Evolutionary conservation across 2,797 vertebrate genomes (phyloP).

Genomic region (Sebastes oblongus): DNA sequence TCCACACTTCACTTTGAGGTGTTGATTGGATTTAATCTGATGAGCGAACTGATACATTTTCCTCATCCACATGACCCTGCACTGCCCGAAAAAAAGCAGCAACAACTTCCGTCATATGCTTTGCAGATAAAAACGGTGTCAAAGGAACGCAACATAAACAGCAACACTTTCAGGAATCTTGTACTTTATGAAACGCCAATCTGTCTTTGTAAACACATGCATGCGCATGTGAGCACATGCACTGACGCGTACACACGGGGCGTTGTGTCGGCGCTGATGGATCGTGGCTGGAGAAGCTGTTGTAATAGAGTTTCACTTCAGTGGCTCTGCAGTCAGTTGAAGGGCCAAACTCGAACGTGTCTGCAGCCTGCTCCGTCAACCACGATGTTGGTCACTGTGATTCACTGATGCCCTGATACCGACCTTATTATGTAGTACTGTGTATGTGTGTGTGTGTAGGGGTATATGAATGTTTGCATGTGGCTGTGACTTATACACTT

Average conservation of each 20-base stretch:
- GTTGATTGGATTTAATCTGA: constrained; percentile 63
- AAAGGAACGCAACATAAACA: constrained; percentile 41
- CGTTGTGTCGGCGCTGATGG: constrained; percentile 66
- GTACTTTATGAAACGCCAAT: constrained; percentile 47
- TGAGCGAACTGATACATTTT: constrained; percentile 34
- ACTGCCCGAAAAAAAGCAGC: constrained; percentile 21
- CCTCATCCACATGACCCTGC: constrained; percentile 20
- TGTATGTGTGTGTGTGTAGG: not conserved
- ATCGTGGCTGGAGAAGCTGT: constrained; percentile 61
- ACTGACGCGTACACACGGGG: not conserved
- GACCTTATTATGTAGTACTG: constrained; percentile 37
- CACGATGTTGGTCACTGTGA: constrained; percentile 66
- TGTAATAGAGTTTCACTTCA: constrained; percentile 82
- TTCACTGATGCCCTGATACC: constrained; percentile 58
- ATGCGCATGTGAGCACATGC: not conserved
- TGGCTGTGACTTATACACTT: not conserved
- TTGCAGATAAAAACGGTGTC: constrained; percentile 41
- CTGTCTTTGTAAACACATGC: constrained; percentile 28
- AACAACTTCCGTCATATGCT: constrained; percentile 37
- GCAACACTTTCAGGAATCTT: constrained; percentile 46
- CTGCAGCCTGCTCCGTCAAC: constrained; percentile 61
- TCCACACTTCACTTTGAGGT: constrained; percentile 38
- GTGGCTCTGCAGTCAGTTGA: constrained; percentile 69
- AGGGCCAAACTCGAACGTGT: constrained; percentile 63
- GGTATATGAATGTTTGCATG: not conserved